phyloP scores from a whole-genome alignment of 2,113 vertebrate species.

The Sitta europaea region DNA sequence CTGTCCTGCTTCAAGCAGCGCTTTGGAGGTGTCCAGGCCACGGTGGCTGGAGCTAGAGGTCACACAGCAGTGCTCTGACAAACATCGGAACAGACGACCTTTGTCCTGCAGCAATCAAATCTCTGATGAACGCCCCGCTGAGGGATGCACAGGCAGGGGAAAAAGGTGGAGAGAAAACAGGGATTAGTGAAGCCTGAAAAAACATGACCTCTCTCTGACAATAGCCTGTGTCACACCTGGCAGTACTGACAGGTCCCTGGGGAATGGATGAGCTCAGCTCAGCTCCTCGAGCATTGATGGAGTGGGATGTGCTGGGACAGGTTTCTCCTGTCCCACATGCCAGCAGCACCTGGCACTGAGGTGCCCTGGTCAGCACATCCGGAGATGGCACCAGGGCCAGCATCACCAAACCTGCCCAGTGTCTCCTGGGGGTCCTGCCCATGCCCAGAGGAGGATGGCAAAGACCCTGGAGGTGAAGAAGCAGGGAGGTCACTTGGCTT shows the following conservation, averaged over 20 bases:
- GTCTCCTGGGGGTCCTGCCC: neutral
- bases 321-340: neutral
- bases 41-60: neutral
- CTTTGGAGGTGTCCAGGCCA: neutral
- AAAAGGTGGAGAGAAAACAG: neutral
- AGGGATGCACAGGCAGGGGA: neutral
- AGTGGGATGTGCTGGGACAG: neutral
- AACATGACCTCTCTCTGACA: neutral
- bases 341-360: neutral
- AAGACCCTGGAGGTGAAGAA: neutral
- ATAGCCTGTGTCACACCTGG: neutral
- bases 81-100: fast-evolving
- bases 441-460: neutral
- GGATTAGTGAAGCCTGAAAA: neutral
- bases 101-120: neutral
- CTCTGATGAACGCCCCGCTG: neutral
- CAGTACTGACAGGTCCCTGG: neutral
- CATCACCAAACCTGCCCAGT: neutral
- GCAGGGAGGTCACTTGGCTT: neutral
- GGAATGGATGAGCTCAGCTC: neutral
- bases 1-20: neutral
- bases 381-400: neutral
- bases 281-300: too few relatives aligned
- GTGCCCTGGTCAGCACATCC: neutral
- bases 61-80: neutral